phyloP scores from a whole-genome alignment of 2,113 vertebrate genomes.

The Ranitomeya imitator region DNA sequence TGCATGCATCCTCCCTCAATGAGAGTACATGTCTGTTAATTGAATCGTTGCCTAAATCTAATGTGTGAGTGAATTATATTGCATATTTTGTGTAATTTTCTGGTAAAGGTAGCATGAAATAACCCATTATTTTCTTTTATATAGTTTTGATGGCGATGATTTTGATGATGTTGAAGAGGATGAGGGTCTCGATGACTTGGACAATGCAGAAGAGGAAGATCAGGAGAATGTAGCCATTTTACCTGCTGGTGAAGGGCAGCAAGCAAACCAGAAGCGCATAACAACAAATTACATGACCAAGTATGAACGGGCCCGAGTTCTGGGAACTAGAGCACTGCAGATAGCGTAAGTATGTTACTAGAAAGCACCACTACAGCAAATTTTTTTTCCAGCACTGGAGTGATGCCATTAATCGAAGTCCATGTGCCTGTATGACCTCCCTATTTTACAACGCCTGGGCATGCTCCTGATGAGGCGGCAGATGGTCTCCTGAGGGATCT shows the following conservation, averaged over 20 bases:
- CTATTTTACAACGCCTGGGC: no score
- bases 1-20: neutral
- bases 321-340: constrained; percentile 93
- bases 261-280: constrained; percentile 94
- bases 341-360: constrained; percentile 85
- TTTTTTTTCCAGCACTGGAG: no score
- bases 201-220: constrained; percentile 94
- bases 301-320: constrained; percentile 90
- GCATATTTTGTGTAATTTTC: neutral
- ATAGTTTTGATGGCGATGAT: constrained; percentile 93
- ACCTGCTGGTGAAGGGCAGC: constrained; percentile 88
- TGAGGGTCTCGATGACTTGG: constrained; percentile 92
- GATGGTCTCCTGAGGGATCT: no score
- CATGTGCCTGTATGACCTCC: no score
- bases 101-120: neutral
- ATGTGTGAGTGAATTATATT: neutral
- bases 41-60: neutral
- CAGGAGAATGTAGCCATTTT: constrained; percentile 94
- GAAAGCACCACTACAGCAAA: neutral
- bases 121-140: neutral
- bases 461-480: no score
- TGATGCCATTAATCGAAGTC: no score
- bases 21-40: neutral
- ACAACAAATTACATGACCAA: constrained; percentile 98
- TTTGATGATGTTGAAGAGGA: constrained; percentile 96